Conservation (phyloP, 2,113 vertebrate species). For the Oenanthe oenanthe region DNA sequence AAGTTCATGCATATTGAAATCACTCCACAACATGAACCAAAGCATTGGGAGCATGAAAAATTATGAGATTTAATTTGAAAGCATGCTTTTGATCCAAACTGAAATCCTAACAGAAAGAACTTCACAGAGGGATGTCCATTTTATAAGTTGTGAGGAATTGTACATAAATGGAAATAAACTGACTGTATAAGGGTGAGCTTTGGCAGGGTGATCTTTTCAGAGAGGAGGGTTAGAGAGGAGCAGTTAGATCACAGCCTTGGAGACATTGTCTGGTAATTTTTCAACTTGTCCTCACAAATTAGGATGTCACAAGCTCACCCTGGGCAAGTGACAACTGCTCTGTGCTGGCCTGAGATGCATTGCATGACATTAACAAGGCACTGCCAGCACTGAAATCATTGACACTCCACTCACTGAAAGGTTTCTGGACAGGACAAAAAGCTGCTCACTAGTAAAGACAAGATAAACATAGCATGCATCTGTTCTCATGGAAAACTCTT, state of each 20-base stretch:
- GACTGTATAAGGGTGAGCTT: not conserved
- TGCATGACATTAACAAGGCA: not conserved
- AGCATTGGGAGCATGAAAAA: not conserved
- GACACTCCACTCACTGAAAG: constrained; percentile 43
- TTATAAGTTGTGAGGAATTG: not conserved
- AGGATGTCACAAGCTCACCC: not conserved
- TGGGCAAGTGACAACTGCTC: not conserved
- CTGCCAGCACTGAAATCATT: constrained; percentile 18
- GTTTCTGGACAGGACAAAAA: constrained; percentile 47
- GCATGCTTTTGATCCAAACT: not conserved
- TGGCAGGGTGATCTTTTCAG: not conserved
- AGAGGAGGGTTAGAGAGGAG: not conserved
- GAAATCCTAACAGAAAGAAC: not conserved
- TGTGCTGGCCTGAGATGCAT: not conserved
- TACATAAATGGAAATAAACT: constrained; percentile 14
- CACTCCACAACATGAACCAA: not conserved
- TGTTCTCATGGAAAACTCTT: constrained; percentile 62
- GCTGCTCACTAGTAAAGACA: not conserved
- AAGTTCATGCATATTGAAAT: not conserved
- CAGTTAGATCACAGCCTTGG: not conserved
- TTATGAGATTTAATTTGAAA: not conserved
- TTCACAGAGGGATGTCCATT: not conserved
- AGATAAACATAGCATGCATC: constrained; percentile 40
- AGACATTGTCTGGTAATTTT: not conserved
- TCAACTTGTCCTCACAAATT: constrained; percentile 7